phyloP scores from a whole-genome alignment of 2,888 invertebrate species.

The Mimas tiliae region DNA sequence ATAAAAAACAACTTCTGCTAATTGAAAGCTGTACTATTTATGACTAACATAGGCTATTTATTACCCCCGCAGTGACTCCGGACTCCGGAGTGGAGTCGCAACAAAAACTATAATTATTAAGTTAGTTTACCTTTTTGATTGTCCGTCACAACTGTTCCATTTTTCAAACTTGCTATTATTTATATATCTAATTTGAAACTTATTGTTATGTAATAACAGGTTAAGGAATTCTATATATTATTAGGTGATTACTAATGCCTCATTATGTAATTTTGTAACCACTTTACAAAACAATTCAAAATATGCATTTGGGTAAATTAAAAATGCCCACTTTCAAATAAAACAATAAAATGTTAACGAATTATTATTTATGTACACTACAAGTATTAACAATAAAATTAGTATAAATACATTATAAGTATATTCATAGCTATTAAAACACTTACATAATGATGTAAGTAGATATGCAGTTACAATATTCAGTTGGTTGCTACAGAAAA shows the following conservation, averaged over 20 bases:
- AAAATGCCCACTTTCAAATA: constrained; percentile 26
- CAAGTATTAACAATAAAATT: constrained; percentile 42
- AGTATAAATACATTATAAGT: constrained; percentile 39
- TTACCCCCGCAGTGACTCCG: no score
- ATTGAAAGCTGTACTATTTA: no score
- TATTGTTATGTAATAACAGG: constrained; percentile 13
- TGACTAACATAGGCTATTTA: no score
- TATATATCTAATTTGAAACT: constrained; percentile 13
- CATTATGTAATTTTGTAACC: constrained; percentile 9
- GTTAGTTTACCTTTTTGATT: constrained; percentile 5
- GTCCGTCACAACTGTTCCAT: background rate
- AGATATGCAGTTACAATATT: constrained; percentile 4
- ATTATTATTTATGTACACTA: constrained; percentile 46
- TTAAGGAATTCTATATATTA: constrained; percentile 2
- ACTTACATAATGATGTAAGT: constrained; percentile 22
- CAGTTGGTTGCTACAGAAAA: constrained; percentile 6
- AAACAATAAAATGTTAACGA: constrained; percentile 49
- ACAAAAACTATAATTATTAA: background rate
- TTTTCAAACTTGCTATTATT: background rate
- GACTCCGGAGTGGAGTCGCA: no score
- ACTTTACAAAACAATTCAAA: background rate
- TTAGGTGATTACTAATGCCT: constrained; percentile 7
- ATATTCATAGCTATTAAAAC: constrained; percentile 28
- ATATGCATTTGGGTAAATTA: background rate
- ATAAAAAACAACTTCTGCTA: no score